A percentile compares a stretch with the other conserved stretches of the same genome.
These are phyloP conservation scores for Channa striata DNA, from an alignment of 2,797 vertebrate species.

Conservation along the genomic window DNA sequence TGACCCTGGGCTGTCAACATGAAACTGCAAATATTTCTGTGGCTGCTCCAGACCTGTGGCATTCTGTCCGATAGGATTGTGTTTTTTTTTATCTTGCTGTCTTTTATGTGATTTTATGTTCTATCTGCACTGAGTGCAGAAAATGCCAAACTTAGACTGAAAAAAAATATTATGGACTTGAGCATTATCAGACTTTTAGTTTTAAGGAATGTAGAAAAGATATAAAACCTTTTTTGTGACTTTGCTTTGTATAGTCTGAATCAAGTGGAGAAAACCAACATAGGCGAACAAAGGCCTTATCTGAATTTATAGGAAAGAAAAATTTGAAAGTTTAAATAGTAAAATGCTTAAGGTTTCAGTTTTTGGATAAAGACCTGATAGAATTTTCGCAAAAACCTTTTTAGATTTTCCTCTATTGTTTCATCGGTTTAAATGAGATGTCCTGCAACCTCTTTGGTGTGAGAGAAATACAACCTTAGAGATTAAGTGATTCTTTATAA, in stretches of 20 bases:
- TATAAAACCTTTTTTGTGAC: background rate
- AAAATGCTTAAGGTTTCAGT: background rate
- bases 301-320: conserved; percentile 22
- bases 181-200: conserved; percentile 9
- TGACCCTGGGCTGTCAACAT: conserved; percentile 8
- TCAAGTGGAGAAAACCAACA: too few relatives aligned
- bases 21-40: conserved; percentile 33
- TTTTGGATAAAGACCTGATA: too few relatives aligned
- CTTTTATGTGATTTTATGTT: conserved; percentile 26
- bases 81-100: conserved; percentile 18
- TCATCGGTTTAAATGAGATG: background rate
- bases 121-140: conserved; percentile 8
- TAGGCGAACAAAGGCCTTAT: too few relatives aligned
- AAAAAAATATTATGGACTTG: background rate
- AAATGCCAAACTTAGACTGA: background rate
- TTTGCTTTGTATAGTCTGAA: too few relatives aligned
- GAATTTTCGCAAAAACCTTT: too few relatives aligned
- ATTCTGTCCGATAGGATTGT: conserved; percentile 1
- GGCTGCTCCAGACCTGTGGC: background rate
- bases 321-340: conserved; percentile 13
- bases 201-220: conserved; percentile 32
- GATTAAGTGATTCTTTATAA: too few relatives aligned
- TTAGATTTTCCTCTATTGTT: background rate
- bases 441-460: background rate
- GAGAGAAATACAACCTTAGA: too few relatives aligned